Base-by-base conservation (phyloP, 1,140 invertebrate genomes). In the Lineus longissimus region DNA sequence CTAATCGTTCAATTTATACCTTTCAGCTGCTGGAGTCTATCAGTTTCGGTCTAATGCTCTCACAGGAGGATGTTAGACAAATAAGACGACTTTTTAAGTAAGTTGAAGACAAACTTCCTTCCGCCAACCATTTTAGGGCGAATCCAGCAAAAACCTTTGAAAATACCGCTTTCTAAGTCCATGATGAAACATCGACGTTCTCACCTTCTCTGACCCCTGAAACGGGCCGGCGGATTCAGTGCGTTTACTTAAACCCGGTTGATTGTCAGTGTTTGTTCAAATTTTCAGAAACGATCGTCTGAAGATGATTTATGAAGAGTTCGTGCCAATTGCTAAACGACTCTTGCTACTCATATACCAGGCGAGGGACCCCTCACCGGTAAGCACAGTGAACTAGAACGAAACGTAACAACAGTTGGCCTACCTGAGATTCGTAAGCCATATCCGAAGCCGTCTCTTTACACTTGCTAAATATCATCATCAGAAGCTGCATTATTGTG, bases 321-420 rank as follows among this genome's bases (percentile, higher is more conserved):
- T 57, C 27, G 27, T 57, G 4, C 55, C 55, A 11, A 31, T 57
- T 7, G 55, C 55, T 25, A 57, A 57, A 57, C 55, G 30, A 57
- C 7, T 57, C 7, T 6, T 57, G 23, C 30, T 25, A 2, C n/a
- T 57, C 7, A 33, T 57, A 7, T 25, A 57, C 19, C 2, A 4
- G 6, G 55, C 55, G 2, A n/a, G 55, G n/a, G 11, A 57, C n/a
- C 23, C 23, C 6, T 25, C 23, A 7, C 23, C 55, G 55, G 55
- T 57, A 31, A 57, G 55, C 11, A 11, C 15, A 13, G 9, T 55
- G 54, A 43, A 43, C 19, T 13, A 19, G 40, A 11, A 13, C 40
- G 11, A 43, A 43, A 43, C 19, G 19, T 13, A 43, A 19, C 11
- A 13, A 43, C 11, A 11, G 40, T 13, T 43, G 40, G 40, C 40